Base-by-base conservation (phyloP, 2,113 vertebrate genomes). In the Aplodontia rufa region DNA sequence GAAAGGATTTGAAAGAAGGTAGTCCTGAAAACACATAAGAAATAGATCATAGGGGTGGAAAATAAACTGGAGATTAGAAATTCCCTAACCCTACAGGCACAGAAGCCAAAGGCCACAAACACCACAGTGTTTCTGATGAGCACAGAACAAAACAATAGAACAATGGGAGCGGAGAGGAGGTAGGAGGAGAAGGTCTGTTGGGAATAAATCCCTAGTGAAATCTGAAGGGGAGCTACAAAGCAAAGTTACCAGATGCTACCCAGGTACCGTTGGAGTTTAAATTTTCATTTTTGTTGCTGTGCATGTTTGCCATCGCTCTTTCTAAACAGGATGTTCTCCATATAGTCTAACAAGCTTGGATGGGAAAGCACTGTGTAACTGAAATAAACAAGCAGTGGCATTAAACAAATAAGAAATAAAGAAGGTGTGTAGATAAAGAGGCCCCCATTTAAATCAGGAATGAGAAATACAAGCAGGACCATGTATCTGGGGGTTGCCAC, bases 61-160 rank as follows among this genome's bases (percentile, higher is more conserved):
- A 97, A 89, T 86, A 76, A 91, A 9, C 35, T 76, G 40, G n/a
- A 91, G 74, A 92, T 55, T 89, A 94, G 82, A 95, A 51, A 89
- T 91, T 90, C 91, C 64, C 22, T 35, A 90, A 45, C 79, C 32
- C n/a, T 16, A 35, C 26, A 68, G 5, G 79, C 35, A 86, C 68
- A 93, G 71, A 78, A 49, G 53, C 11, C 76, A 80, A 94, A 94
- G 74, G 24, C 40, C 51, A 51, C 69, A 76, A 55, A 87, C 49
- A 37, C 26, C 58, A 71, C 5, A 60, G 76, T 40, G 35, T 47
- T 88, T 94, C 78, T 84, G 90, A 45, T 74, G 64, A 87, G 37
- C 28, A 28, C 32, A 3, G 37, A 93, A 80, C 26, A 53, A 92
- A 93, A 91, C 93, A 97, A 66, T 1, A 86, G 55, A 90, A 87